These are phyloP conservation scores for Tetrax tetrax DNA, from an alignment of 2,113 vertebrate species.

Conservation along the genomic window DNA sequence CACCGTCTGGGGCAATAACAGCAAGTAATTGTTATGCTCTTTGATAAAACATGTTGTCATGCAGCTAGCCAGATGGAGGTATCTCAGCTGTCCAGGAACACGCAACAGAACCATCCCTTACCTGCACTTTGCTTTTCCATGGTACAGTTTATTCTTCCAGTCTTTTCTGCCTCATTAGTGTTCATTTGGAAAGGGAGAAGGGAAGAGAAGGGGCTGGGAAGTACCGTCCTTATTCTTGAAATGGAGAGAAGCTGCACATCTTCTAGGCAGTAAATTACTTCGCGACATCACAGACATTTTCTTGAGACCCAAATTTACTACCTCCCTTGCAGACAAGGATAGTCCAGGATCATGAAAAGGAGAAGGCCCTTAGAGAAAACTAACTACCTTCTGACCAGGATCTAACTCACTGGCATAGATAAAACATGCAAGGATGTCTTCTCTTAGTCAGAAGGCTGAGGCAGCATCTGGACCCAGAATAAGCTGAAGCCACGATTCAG, in stretches of 20 bases:
- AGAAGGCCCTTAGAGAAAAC: not conserved
- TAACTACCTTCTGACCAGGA: not conserved
- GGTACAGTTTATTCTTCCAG: not conserved
- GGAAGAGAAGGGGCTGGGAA: not conserved
- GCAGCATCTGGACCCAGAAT: not conserved
- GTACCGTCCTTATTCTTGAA: not conserved
- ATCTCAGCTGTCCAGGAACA: not conserved
- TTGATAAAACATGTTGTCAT: not conserved
- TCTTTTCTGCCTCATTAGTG: not conserved
- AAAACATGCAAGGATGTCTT: not conserved
- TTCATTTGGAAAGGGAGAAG: not conserved
- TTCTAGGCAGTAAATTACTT: not conserved
- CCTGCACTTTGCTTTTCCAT: not conserved
- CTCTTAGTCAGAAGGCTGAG: not conserved
- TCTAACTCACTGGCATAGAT: not conserved
- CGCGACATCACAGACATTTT: not conserved
- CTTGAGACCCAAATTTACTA: not conserved
- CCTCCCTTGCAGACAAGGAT: not conserved
- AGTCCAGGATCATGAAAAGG: not conserved
- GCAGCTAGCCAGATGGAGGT: not conserved
- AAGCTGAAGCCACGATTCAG: not conserved
- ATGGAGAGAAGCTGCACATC: not conserved
- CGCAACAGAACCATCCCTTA: not conserved
- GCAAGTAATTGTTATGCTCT: not conserved
- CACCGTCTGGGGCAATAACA: not conserved